Conservation (phyloP, 1,140 invertebrate species). For the Theocolax elegans region DNA sequence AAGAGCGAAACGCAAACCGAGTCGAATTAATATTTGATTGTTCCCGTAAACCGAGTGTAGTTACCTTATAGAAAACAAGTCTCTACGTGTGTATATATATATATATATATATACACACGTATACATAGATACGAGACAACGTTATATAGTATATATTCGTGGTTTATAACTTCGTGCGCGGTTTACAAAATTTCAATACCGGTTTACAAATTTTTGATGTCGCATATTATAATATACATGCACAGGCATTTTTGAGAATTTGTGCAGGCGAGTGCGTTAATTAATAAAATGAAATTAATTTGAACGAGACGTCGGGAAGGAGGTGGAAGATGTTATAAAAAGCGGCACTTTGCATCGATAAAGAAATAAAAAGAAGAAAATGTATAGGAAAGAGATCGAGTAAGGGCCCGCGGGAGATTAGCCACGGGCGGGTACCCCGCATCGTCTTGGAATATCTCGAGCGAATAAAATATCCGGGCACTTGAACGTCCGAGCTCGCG, state of each 20-base stretch:
- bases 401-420: conserved; percentile 27
- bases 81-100: neutral
- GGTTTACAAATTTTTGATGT: too few species aligned
- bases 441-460: conserved; percentile 50
- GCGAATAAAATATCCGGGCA: conserved; percentile 57
- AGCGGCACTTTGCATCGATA: neutral
- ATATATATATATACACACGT: too few species aligned
- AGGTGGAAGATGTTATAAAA: too few species aligned
- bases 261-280: too few species aligned
- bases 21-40: conserved; percentile 26
- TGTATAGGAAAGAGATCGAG: neutral
- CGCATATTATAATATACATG: too few species aligned
- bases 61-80: neutral
- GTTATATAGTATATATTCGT: too few species aligned
- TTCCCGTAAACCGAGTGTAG: neutral
- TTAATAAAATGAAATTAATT: too few species aligned
- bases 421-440: conserved; percentile 37
- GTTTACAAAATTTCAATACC: too few species aligned
- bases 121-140: too few species aligned
- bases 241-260: too few species aligned
- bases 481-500: conserved; percentile 54
- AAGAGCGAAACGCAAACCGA: neutral
- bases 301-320: neutral
- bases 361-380: neutral
- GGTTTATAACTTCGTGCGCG: too few species aligned